Base-by-base conservation (phyloP, 2,888 invertebrate species). In the Lymantria monacha region DNA sequence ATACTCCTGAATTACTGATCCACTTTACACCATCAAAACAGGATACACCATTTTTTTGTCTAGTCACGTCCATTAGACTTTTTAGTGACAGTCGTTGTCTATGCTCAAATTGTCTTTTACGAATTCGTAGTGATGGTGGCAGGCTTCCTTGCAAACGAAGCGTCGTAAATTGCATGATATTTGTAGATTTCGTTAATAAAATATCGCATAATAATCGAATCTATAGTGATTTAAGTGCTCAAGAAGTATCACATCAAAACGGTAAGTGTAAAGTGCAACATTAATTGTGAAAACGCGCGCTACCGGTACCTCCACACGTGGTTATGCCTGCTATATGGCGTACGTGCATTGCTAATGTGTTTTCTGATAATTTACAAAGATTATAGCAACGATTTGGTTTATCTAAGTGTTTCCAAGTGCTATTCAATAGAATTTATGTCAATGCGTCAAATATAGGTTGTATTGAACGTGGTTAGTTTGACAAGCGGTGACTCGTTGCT, bases 81-180 rank as follows among this genome's bases (percentile, higher is more conserved):
- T 81, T 83, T 83, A 79, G 77, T 76, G 76, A 66, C 69, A 22
- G 22, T 3, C 22, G 59, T 77, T 85, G 86, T 91, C 89, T 90
- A 91, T 91, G 90, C 63, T 67, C 64, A 84, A 81, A 77, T 88
- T 89, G 89, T 92, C 91, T 91, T 91, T 92, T 90, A 88, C 91
- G 87, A 82, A 84, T 86, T 85, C 79, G 85, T 90, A 91, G 91
- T 89, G 91, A 90, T 88, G 91, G 91, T 91, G 90, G 91, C 90
- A 89, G 90, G 91, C 90, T 88, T 91, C 83, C 86, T 90, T 87
- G 89, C 87, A 80, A 84, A 84, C 85, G 79, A 87, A 87, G 87
- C 88, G 75, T 87, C 87, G 74, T 89, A 85, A 85, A 82, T 87
- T 88, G 77, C 81, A 76, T 67, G 66, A 77, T 76, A 86, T 81